Percentiles rank a stretch among this genome's conserved stretches.
These are phyloP conservation scores for Remorina albescens DNA, from an alignment of 2,797 vertebrate species.

Conservation along the genomic window DNA sequence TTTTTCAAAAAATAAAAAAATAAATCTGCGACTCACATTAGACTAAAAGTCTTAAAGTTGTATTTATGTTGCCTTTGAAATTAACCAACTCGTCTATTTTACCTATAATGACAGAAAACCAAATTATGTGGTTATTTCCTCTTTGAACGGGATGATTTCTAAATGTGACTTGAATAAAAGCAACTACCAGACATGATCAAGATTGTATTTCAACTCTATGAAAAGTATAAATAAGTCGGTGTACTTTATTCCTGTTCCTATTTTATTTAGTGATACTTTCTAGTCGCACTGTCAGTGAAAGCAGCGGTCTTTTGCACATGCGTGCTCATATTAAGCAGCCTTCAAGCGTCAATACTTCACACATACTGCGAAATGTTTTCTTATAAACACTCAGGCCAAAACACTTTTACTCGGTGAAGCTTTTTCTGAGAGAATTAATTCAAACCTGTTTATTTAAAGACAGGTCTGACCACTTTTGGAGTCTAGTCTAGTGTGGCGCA, in stretches of 20 bases:
- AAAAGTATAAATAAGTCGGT: no score
- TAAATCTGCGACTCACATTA: no score
- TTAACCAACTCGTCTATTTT: no score
- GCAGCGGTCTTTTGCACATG: conserved; percentile 8
- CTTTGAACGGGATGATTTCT: neutral
- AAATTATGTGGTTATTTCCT: no score
- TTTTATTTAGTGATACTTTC: no score
- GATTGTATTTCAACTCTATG: no score
- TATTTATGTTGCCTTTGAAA: no score
- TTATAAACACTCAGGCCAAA: rapidly evolving
- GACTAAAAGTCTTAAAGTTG: no score
- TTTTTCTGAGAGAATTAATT: rapidly evolving
- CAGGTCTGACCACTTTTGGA: neutral
- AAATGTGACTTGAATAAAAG: neutral
- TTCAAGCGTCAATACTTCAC: neutral
- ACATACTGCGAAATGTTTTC: rapidly evolving
- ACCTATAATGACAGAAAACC: no score
- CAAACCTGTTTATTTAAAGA: neutral
- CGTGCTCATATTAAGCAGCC: neutral
- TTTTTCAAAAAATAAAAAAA: no score
- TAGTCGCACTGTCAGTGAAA: neutral
- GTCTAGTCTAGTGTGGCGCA: neutral
- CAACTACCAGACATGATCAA: no score
- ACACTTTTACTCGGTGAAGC: rapidly evolving
- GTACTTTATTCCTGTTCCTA: no score